phyloP scores from a whole-genome alignment of 2,888 invertebrate species.

The Lysandra coridon region DNA sequence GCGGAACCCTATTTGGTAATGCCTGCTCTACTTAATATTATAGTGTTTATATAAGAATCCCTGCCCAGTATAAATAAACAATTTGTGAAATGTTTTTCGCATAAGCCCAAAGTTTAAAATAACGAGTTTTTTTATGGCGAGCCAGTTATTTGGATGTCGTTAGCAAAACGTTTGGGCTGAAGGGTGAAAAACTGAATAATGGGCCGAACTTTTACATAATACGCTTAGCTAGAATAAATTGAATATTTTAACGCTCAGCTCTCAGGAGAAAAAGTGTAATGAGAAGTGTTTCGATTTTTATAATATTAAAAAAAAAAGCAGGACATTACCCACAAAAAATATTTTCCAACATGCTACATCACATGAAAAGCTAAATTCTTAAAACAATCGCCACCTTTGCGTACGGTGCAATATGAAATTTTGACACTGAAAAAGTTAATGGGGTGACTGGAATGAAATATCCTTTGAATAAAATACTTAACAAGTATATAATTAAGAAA shows the following conservation, averaged over 20 bases:
- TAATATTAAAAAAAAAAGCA: too few relatives aligned
- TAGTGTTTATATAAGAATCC: not conserved
- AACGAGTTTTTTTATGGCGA: constrained; percentile 9
- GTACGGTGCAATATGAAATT: too few relatives aligned
- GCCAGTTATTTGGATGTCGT: not conserved
- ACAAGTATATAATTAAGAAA: too few relatives aligned
- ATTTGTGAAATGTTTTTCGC: not conserved
- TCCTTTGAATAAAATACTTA: too few relatives aligned
- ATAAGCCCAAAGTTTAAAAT: constrained; percentile 5
- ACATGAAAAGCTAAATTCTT: too few relatives aligned
- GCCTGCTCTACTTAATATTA: not conserved
- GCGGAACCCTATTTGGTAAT: not conserved
- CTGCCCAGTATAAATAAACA: constrained; percentile 1
- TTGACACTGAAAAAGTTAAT: too few relatives aligned
- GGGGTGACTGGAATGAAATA: too few relatives aligned
- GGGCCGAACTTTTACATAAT: not conserved
- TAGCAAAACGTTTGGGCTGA: constrained; percentile 1
- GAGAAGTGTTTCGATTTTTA: too few relatives aligned
- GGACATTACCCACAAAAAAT: too few relatives aligned
- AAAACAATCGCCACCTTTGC: too few relatives aligned
- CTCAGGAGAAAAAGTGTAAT: not conserved
- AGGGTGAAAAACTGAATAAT: constrained; percentile 9
- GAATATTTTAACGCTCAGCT: not conserved
- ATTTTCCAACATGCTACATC: too few relatives aligned
- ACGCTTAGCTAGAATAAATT: not conserved